Conservation (phyloP, 2,888 invertebrate species). For the Brenthis ino region DNA sequence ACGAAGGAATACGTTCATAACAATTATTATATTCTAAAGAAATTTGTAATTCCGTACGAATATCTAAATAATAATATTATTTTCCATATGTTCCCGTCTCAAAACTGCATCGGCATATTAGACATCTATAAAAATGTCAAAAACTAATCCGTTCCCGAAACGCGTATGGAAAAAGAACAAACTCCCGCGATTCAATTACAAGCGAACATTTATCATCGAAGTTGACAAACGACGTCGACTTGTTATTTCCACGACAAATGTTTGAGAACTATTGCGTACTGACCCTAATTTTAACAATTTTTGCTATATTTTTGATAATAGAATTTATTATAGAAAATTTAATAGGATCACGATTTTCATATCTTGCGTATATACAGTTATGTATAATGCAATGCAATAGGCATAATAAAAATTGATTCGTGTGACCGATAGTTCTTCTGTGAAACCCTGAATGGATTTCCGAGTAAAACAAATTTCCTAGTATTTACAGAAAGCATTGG, state of each 20-base stretch:
- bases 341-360: background rate
- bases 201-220: slow-evolving; percentile 51
- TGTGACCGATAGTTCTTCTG: slow-evolving; percentile 17
- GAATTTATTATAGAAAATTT: background rate
- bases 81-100: background rate
- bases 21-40: background rate
- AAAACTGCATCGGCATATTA: slow-evolving; percentile 17
- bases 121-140: slow-evolving; percentile 38
- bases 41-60: background rate
- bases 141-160: slow-evolving; percentile 39
- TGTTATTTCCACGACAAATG: slow-evolving; percentile 52
- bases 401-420: slow-evolving; percentile 3
- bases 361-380: background rate
- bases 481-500: slow-evolving; percentile 65
- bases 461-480: slow-evolving; percentile 50
- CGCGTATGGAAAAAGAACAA: slow-evolving; percentile 39
- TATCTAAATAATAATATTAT: too few relatives aligned
- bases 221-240: slow-evolving; percentile 52
- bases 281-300: slow-evolving; percentile 43
- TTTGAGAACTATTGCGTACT: slow-evolving; percentile 48
- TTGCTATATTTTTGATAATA: slow-evolving; percentile 23
- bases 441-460: slow-evolving; percentile 32
- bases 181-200: slow-evolving; percentile 50
- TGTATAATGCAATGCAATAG: background rate
- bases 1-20: too few relatives aligned